Evolutionary conservation across 2,113 vertebrate genomes (phyloP), one percentile per base, ranked within the genome.

Genomic region (Crotophaga sulcirostris): DNA sequence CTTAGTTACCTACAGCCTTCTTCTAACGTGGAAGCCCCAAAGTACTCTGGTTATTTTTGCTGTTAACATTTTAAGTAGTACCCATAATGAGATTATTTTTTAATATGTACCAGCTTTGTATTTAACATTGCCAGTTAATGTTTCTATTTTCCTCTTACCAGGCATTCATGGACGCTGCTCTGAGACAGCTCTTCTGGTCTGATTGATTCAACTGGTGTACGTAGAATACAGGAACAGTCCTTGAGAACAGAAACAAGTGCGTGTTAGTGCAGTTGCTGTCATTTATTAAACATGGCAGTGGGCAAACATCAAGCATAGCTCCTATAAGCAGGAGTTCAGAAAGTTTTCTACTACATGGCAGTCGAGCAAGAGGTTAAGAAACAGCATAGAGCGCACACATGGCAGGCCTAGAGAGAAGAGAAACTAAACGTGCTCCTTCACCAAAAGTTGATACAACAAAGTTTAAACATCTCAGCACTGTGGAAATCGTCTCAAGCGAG

Each of bases 221-320:
- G 98, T 91, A 99, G 99, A 98, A 99, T 98, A 96, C 99, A 99
- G 98, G 99, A 99, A 98, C 99, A 99, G 98, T 99, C 99, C 99
- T 99, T 91, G 28, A 95, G 93, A 97, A 84, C 20, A 93, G 42
- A 77, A 94, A 70, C 8, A 75, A 78, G 24, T 40, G 54, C 86
- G 63, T 44, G 8, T 31, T 70, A 58, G 6, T 29, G 26, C 31
- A 86, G 21, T 38, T 76, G n/a, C 34, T 84, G 31, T 31, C 23
- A 78, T 60, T 87, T 47, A 76, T 66, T 83, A 92, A 67, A 40
- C 12, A 2, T 11, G n/a, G 19, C 45, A 34, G 23, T 25, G 9
- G 33, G 20, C 67, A 70, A 90, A 78, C 10, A 54, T 40, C 24
- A 55, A 15, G 77, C 66, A 10, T 42, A 85, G 44, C 34, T 20